A percentile compares a stretch with the other conserved stretches of the same genome.
Conservation (phyloP, 2,888 invertebrate species). For the Actias luna region DNA sequence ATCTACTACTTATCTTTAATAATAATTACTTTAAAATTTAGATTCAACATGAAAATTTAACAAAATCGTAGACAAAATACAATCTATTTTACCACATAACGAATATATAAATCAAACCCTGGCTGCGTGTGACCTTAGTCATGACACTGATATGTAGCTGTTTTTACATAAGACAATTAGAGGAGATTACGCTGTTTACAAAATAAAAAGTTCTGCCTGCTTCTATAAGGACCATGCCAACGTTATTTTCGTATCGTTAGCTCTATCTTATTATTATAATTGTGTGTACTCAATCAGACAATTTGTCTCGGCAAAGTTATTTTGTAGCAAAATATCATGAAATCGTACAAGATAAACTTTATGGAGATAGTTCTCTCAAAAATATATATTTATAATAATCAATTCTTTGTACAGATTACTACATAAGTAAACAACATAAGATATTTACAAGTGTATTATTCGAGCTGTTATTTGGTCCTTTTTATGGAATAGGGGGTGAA, state of each 20-base stretch:
- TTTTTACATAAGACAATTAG: slow-evolving; percentile 20
- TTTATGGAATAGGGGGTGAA: too few species aligned
- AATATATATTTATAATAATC: too few species aligned
- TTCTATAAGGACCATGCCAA: slow-evolving; percentile 22
- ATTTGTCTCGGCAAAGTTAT: background rate
- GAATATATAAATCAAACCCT: background rate
- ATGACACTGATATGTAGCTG: background rate
- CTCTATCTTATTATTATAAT: background rate
- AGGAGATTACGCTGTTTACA: slow-evolving; percentile 20
- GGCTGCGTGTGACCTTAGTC: background rate
- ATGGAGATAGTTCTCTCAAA: too few species aligned
- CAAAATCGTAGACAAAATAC: background rate
- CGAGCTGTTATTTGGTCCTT: too few species aligned
- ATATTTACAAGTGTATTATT: too few species aligned
- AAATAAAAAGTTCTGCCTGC: background rate
- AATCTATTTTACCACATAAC: background rate
- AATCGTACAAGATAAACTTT: too few species aligned
- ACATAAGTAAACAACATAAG: too few species aligned
- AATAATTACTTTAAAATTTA: too few species aligned
- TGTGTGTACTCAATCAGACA: background rate
- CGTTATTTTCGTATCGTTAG: slow-evolving; percentile 13
- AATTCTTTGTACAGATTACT: too few species aligned
- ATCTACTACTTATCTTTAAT: too few species aligned
- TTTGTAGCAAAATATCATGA: background rate
- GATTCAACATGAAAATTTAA: background rate